phyloP scores from a whole-genome alignment of 2,113 vertebrate species.

The Prochilodus magdalenae region DNA sequence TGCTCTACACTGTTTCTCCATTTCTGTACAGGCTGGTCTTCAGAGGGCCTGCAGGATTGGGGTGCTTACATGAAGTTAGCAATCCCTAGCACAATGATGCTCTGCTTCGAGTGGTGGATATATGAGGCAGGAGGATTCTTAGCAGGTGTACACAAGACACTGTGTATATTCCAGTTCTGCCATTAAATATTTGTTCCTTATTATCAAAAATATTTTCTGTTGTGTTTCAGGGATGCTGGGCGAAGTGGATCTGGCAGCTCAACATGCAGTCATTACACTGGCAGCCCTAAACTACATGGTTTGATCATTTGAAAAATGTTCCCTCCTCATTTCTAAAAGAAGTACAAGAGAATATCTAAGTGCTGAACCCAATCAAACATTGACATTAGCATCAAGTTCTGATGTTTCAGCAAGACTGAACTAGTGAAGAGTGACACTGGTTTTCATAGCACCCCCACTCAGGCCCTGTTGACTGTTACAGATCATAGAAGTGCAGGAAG shows the following conservation, averaged over 20 bases:
- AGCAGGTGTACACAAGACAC: conserved; percentile 73
- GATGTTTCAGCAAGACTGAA: not conserved
- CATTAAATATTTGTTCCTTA: not conserved
- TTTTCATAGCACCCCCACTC: not conserved
- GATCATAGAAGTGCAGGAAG: not conserved
- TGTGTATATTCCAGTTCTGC: not conserved
- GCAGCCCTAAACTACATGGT: conserved; percentile 84
- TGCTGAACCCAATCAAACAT: not conserved
- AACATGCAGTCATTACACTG: conserved; percentile 82
- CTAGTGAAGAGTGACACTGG: not conserved
- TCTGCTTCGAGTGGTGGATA: conserved; percentile 90
- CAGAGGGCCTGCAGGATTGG: conserved; percentile 86
- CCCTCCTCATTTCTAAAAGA: conserved; percentile 3
- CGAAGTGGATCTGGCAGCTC: conserved; percentile 84
- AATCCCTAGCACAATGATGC: conserved; percentile 86
- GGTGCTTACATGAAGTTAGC: conserved; percentile 82
- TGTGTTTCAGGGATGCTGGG: conserved; percentile 79
- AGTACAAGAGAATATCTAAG: not conserved
- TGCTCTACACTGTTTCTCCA: not conserved
- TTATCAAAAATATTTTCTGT: conserved; percentile 12
- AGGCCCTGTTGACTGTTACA: not conserved
- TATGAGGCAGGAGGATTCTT: conserved; percentile 87
- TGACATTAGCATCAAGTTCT: not conserved
- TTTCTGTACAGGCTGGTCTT: conserved; percentile 80
- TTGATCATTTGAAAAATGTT: conserved; percentile 28